Evolutionary conservation across 2,113 vertebrate genomes (phyloP).

Genomic region (Aythya baeri): DNA sequence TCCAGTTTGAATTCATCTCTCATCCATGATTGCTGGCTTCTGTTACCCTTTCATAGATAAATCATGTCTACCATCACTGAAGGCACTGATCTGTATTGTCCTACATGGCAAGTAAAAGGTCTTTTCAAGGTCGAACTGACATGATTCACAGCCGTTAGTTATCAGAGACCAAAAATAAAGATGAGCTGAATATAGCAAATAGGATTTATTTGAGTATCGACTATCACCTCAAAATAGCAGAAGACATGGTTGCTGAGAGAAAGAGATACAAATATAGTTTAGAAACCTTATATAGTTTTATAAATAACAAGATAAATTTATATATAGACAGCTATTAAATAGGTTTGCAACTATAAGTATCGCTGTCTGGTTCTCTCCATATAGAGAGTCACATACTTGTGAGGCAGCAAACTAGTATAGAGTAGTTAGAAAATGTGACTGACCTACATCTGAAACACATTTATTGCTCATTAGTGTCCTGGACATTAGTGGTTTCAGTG

Average conservation of each 20-base stretch:
- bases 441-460: neutral
- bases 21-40: neutral
- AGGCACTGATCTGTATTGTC: neutral
- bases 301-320: constrained; percentile 53
- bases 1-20: neutral
- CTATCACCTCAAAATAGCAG: constrained; percentile 64
- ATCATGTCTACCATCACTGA: neutral
- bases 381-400: neutral
- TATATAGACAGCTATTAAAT: constrained; percentile 1
- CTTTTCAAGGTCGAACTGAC: neutral
- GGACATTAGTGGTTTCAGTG: neutral
- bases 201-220: constrained; percentile 52
- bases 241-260: constrained; percentile 55
- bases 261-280: constrained; percentile 63
- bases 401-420: neutral
- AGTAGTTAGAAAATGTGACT: neutral
- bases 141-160: neutral
- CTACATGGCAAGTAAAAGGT: neutral
- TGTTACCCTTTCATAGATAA: neutral
- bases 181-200: constrained; percentile 47
- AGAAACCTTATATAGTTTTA: constrained; percentile 65
- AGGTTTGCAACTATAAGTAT: neutral
- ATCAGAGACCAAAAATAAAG: constrained; percentile 51
- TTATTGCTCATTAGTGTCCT: neutral
- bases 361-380: neutral